Evolutionary conservation across 2,113 vertebrate species (phyloP), one percentile per base, ranked within the genome.

Genomic region (Poeciliopsis prolifica): DNA sequence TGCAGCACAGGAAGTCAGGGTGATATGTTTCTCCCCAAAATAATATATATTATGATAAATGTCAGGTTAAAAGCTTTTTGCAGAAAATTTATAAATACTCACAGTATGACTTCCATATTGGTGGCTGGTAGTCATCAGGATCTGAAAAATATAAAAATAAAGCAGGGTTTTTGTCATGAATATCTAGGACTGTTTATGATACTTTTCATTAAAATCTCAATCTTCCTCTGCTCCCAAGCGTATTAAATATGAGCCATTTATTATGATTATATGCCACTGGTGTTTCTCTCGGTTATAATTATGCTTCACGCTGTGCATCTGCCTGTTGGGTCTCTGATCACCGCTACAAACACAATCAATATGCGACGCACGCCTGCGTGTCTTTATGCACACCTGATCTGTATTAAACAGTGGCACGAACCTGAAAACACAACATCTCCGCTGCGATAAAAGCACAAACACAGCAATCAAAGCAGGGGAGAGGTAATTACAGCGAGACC

Each of bases 31-130:
- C 33, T 51, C 33, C 60, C 30, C 30, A n/a, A 72, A 83, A 72
- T 69, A 1, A 26, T 31, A 54, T 66, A 65, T 63, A 4, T 13
- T 24, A 58, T 74, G 44, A 77, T 11, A 54, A 73, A 79, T 42
- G 26, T 68, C 48, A 54, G 71, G 80, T 64, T 42, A 80, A 70
- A 31, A 60, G 14, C 79, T 31, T 63, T 63, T 48, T 17, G 69
- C 35, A 68, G 42, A 64, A 72, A 70, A 88, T 68, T 2, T 72
- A 76, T 22, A 29, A 66, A 78, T 81, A 99, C 98, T 99, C 89
- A 99, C 98, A 93, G 93, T 99, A 99, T 28, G 97, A 99, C 94
- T 99, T 99, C 98, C 98, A 99, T 96, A 99, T 97, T 61, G 98
- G 97, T 73, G 97, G 97, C 81, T 99, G 98, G 90, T 97, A 99